Percentiles rank a stretch among this genome's conserved stretches.
These are phyloP conservation scores for Ameiurus melas DNA, from an alignment of 2,113 vertebrate genomes.

Conservation along the genomic window DNA sequence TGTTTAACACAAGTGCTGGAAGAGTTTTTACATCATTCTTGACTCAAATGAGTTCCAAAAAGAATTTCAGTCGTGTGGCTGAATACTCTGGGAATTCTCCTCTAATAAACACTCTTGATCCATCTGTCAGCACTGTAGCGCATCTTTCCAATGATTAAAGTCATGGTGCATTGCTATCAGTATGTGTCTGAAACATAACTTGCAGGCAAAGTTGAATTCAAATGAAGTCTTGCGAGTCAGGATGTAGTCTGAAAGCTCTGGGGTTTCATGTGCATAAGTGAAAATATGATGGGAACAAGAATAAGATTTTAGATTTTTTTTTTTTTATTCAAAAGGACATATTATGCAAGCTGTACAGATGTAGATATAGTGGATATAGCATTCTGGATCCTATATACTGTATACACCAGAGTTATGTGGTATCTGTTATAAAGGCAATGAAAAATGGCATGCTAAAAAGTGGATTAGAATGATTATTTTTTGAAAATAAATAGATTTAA, in stretches of 20 bases:
- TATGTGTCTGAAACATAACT: constrained; percentile 29
- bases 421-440: background rate
- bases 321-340: background rate
- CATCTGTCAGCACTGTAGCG: constrained; percentile 30
- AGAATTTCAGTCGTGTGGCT: background rate
- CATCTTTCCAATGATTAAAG: constrained; percentile 32
- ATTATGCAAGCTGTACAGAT: background rate
- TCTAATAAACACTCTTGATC: constrained; percentile 32
- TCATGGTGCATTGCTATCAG: constrained; percentile 25
- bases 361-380: too few species aligned
- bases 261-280: constrained; percentile 5
- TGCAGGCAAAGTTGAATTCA: constrained; percentile 28
- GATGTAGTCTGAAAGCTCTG: background rate
- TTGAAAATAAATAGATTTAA: background rate
- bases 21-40: background rate
- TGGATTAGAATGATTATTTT: background rate
- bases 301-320: background rate
- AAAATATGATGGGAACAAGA: constrained; percentile 6
- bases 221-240: constrained; percentile 25
- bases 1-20: background rate
- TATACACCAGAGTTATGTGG: background rate
- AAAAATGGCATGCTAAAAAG: background rate
- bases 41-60: constrained; percentile 13
- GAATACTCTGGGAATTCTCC: constrained; percentile 20
- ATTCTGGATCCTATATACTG: background rate